These are phyloP conservation scores for Choristoneura fumiferana DNA, from an alignment of 1,140 invertebrate genomes.

Conservation along the genomic window DNA sequence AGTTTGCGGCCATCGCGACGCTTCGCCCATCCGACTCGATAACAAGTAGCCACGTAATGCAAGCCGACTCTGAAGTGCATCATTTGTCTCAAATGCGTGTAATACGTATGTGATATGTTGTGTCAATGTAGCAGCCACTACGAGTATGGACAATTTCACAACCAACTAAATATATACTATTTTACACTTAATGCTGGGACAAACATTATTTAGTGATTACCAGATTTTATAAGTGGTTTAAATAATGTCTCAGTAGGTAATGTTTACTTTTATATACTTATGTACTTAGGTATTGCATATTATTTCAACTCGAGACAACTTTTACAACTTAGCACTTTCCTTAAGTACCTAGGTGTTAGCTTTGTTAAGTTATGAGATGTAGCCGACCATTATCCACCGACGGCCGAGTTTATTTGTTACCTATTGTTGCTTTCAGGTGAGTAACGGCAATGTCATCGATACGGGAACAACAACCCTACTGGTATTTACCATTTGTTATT, in stretches of 20 bases:
- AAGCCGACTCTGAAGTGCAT: conserved; percentile 44
- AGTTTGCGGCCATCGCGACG: conserved; percentile 41
- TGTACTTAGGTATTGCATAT: no score
- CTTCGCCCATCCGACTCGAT: conserved; percentile 36
- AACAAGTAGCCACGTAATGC: conserved; percentile 38
- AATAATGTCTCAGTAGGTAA: no score
- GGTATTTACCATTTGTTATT: conserved; percentile 63
- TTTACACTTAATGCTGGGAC: no score
- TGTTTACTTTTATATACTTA: no score
- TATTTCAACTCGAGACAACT: no score
- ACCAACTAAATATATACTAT: not conserved
- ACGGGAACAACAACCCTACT: conserved; percentile 72
- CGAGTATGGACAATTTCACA: not conserved
- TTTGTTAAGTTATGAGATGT: not conserved
- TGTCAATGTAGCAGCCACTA: conserved; percentile 11
- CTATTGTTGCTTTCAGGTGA: conserved; percentile 65
- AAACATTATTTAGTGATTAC: no score
- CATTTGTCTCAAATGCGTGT: conserved; percentile 25
- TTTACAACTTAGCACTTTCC: no score
- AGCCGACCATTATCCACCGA: not conserved
- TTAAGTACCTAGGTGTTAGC: not conserved
- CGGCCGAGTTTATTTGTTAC: not conserved
- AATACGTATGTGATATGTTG: conserved; percentile 8
- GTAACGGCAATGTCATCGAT: conserved; percentile 77
- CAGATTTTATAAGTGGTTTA: no score